Evolutionary conservation across 2,113 vertebrate genomes (phyloP).

Genomic region (Caretta caretta): DNA sequence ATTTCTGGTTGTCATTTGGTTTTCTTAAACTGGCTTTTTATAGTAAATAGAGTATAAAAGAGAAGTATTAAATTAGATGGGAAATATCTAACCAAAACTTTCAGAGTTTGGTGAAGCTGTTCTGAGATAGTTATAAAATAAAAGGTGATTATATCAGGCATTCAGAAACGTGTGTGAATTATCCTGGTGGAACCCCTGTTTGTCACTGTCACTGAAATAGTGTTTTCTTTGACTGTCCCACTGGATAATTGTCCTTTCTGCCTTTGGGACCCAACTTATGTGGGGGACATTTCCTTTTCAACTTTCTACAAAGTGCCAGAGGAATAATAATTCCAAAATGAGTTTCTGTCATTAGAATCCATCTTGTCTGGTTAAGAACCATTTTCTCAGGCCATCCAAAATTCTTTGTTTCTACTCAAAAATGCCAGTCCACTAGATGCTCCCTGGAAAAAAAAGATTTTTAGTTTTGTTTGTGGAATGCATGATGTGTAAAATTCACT

Average conservation of each 20-base stretch:
- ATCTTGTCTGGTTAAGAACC: not conserved
- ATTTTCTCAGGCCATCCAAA: not conserved
- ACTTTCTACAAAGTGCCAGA: constrained; percentile 59
- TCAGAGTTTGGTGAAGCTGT: not conserved
- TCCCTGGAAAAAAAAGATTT: not conserved
- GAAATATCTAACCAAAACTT: not conserved
- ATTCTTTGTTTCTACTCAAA: not conserved
- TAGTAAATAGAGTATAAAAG: not conserved
- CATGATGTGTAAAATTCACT: constrained; percentile 21
- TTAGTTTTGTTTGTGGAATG: not conserved
- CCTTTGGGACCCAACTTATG: not conserved
- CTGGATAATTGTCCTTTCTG: not conserved
- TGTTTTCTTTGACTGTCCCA: not conserved
- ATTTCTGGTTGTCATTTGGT: not conserved
- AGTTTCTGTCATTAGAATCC: constrained; percentile 4
- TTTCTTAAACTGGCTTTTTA: not conserved
- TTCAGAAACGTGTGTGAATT: not conserved
- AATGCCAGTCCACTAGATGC: not conserved
- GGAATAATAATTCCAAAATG: constrained; percentile 1
- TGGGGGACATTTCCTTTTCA: not conserved
- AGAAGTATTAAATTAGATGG: not conserved
- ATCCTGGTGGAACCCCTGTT: not conserved
- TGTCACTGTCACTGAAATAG: not conserved
- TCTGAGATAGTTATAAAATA: not conserved
- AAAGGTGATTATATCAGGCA: not conserved